Conservation (phyloP, 2,113 vertebrate species). For the Haplotaxodon microlepis region DNA sequence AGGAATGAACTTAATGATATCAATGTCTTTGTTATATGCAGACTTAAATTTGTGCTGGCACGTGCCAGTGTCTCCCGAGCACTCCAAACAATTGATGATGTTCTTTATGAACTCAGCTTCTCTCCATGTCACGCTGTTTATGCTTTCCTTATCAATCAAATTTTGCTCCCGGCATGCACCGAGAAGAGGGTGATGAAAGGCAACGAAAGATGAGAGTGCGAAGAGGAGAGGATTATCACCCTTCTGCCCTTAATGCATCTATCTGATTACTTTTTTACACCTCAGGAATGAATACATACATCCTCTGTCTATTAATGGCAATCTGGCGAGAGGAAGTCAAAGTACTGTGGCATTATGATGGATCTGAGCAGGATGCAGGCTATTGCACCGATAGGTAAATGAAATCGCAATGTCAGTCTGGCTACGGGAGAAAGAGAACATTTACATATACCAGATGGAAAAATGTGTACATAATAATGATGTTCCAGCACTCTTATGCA, state of each 20-base stretch:
- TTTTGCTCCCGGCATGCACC: constrained; percentile 13
- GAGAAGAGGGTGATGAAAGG: constrained; percentile 32
- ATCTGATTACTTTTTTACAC: neutral
- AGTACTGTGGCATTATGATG: neutral
- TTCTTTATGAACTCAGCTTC: neutral
- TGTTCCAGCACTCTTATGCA: neutral
- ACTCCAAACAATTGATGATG: neutral
- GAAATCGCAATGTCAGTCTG: neutral
- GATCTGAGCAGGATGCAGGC: neutral
- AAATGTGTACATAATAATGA: constrained; percentile 2
- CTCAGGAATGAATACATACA: neutral
- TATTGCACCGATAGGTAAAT: neutral
- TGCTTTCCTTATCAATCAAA: constrained; percentile 48
- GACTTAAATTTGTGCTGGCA: neutral
- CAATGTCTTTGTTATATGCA: neutral
- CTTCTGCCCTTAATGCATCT: neutral
- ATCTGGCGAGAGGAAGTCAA: neutral
- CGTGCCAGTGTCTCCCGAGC: neutral
- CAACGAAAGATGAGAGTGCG: constrained; percentile 7
- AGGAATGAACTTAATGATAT: neutral
- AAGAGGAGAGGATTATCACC: constrained; percentile 9
- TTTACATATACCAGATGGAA: neutral
- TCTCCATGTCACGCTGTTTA: constrained; percentile 8
- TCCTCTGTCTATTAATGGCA: neutral
- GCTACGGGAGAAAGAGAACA: neutral